A percentile compares a stretch with the other conserved stretches of the same genome.
Conservation (phyloP, 2,797 vertebrate genomes). For the Channa striata region DNA sequence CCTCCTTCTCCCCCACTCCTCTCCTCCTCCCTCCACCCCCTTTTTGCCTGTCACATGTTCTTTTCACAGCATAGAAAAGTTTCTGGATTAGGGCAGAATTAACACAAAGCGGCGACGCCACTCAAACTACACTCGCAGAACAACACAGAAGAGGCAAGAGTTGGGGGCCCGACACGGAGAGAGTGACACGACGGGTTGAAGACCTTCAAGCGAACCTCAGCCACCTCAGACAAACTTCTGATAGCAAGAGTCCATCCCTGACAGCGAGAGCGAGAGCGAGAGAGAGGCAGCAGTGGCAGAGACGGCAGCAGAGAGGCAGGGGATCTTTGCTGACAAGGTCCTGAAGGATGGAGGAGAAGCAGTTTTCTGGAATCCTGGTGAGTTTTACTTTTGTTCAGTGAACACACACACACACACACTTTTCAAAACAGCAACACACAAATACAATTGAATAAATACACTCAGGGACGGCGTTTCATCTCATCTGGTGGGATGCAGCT, state of each 20-base stretch:
- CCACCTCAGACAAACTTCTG: constrained; percentile 61
- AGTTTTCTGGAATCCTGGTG: constrained; percentile 84
- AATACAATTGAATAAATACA: not conserved
- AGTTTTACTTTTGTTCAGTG: constrained; percentile 63
- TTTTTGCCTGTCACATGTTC: constrained; percentile 85
- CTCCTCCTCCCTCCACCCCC: constrained; percentile 47
- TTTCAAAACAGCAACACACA: constrained; percentile 6
- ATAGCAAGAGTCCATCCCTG: constrained; percentile 54
- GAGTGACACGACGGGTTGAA: constrained; percentile 52
- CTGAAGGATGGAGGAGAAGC: constrained; percentile 86
- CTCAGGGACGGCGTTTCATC: not conserved
- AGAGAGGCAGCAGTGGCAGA: constrained; percentile 30
- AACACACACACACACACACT: constrained; percentile 10
- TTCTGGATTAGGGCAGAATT: constrained; percentile 88
- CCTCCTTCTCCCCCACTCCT: not conserved
- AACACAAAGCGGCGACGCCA: constrained; percentile 84
- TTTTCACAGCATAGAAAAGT: constrained; percentile 89
- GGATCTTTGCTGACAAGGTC: constrained; percentile 78
- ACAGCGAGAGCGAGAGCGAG: constrained; percentile 39
- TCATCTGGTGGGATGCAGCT: constrained; percentile 46
- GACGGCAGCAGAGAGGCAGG: constrained; percentile 61
- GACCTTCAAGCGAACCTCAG: constrained; percentile 53
- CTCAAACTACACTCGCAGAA: constrained; percentile 78
- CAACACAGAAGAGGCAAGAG: constrained; percentile 68
- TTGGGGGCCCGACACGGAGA: constrained; percentile 58